phyloP scores from a whole-genome alignment of 2,888 invertebrate genomes.

The Apotomis betuletana region DNA sequence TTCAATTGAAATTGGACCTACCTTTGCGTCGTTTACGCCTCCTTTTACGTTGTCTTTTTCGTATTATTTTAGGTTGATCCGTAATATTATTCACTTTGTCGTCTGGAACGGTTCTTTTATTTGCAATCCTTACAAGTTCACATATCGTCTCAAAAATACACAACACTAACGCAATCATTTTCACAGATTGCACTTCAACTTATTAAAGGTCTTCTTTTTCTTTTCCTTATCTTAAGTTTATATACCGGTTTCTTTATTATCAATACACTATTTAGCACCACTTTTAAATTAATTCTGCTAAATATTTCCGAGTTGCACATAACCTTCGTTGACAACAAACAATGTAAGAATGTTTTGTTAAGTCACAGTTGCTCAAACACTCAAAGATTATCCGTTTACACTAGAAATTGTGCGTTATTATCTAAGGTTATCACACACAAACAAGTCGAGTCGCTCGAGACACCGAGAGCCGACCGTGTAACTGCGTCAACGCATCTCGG shows the following conservation, averaged over 20 bases:
- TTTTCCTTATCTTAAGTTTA: conserved; percentile 60
- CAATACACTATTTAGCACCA: conserved; percentile 44
- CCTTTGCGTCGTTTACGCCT: conserved; percentile 50
- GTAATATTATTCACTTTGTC: conserved; percentile 40
- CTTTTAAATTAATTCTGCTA: conserved; percentile 48
- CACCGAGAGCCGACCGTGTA: conserved; percentile 53
- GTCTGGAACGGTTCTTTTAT: conserved; percentile 41
- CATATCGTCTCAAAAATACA: conserved; percentile 67
- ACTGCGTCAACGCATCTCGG: conserved; percentile 55
- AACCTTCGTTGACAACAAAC: conserved; percentile 51
- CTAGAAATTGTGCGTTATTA: conserved; percentile 52
- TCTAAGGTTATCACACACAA: conserved; percentile 67
- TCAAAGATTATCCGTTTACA: conserved; percentile 37
- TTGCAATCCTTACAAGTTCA: conserved; percentile 57
- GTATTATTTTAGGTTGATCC: conserved; percentile 41
- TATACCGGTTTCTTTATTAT: conserved; percentile 48
- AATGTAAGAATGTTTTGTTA: conserved; percentile 57
- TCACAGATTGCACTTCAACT: conserved; percentile 42
- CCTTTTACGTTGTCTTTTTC: conserved; percentile 50
- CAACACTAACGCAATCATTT: conserved; percentile 72
- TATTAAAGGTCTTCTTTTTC: conserved; percentile 57
- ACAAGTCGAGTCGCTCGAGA: conserved; percentile 50
- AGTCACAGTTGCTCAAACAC: conserved; percentile 39
- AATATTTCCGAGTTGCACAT: conserved; percentile 53
- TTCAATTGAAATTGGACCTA: conserved; percentile 40